These are phyloP conservation scores for Yoshiicerus persimilis DNA, from an alignment of 1,140 invertebrate species.

Conservation along the genomic window DNA sequence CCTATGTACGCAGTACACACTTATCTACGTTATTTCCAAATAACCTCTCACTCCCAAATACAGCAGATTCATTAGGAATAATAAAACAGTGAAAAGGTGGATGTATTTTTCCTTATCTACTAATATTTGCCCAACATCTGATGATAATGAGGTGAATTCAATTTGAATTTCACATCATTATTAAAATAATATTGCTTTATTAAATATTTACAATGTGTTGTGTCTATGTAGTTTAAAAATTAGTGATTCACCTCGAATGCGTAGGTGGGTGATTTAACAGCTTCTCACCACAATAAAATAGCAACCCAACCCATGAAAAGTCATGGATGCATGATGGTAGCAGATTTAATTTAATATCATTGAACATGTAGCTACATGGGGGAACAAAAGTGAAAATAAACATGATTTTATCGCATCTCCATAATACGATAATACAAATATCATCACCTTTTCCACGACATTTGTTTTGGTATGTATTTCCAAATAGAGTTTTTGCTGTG, in stretches of 20 bases:
- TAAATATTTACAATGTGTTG: background rate
- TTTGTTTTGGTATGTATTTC: background rate
- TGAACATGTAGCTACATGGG: background rate
- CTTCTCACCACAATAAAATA: background rate
- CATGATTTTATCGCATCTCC: background rate
- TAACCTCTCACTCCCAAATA: background rate
- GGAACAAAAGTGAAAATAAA: background rate
- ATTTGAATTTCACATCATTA: background rate
- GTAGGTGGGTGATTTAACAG: background rate
- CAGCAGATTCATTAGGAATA: background rate
- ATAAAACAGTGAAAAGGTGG: conserved; percentile 2
- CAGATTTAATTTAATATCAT: background rate
- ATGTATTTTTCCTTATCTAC: background rate
- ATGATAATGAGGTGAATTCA: background rate
- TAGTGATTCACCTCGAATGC: background rate
- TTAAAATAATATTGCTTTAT: background rate
- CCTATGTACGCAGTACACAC: background rate
- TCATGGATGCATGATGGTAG: background rate
- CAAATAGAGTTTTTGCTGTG: background rate
- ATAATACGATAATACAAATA: background rate
- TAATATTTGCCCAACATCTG: background rate
- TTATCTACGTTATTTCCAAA: background rate
- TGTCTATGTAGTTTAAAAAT: too few relatives aligned
- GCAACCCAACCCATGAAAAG: background rate
- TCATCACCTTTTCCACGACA: background rate